Evolutionary conservation across 1,140 invertebrate species (phyloP).

Genomic region (Drosophila mauritiana): DNA sequence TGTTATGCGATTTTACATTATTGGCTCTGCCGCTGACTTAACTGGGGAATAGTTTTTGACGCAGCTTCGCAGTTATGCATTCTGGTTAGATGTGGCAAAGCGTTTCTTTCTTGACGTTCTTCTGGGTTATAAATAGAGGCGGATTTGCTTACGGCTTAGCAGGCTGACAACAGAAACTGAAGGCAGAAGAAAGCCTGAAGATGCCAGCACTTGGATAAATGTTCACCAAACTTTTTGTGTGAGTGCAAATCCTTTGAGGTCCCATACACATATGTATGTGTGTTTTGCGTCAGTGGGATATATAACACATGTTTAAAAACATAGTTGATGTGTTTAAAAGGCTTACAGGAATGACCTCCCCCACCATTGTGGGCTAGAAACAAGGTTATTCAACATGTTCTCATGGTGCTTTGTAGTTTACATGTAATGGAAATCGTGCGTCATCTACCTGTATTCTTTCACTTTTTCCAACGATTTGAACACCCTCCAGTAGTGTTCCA

Average conservation of each 20-base stretch:
- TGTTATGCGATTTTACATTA: constrained; percentile 81
- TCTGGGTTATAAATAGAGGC: constrained; percentile 34
- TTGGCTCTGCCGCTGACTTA: constrained; percentile 62
- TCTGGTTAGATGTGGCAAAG: constrained; percentile 22
- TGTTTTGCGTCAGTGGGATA: constrained; percentile 5
- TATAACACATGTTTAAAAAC: not conserved
- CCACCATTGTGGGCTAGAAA: not conserved
- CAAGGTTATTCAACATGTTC: not conserved
- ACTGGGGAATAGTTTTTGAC: constrained; percentile 42
- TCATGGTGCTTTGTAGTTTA: not conserved
- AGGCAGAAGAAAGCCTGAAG: constrained; percentile 2
- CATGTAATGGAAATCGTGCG: not conserved
- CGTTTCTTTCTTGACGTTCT: constrained; percentile 39
- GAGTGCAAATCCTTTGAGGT: constrained; percentile 29
- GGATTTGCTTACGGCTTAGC: constrained; percentile 43
- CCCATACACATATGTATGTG: not conserved
- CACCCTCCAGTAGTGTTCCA: constrained; percentile 22
- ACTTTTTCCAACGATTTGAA: not conserved
- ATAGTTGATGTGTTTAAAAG: not conserved
- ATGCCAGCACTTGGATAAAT: constrained; percentile 3
- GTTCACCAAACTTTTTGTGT: constrained; percentile 13
- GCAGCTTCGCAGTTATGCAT: constrained; percentile 34
- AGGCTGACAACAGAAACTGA: constrained; percentile 9
- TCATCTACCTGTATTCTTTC: not conserved
- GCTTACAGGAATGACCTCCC: not conserved